Conservation (phyloP, 2,888 invertebrate genomes). For the Oscheius onirici region DNA sequence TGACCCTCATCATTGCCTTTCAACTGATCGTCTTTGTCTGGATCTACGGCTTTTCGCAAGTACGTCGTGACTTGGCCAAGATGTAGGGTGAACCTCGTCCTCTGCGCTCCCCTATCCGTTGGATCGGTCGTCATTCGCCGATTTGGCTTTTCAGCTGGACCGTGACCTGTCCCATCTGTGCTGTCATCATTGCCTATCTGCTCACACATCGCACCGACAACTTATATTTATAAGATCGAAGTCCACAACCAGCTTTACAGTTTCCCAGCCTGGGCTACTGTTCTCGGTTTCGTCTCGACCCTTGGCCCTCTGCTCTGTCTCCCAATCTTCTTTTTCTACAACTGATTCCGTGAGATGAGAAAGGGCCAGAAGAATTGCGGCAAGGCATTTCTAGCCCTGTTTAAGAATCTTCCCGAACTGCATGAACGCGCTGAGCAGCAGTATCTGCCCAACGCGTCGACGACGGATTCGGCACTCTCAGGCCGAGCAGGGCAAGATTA, state of each 20-base stretch:
- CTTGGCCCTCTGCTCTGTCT: conserved; percentile 14
- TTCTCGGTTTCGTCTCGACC: conserved; percentile 17
- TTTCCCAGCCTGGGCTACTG: conserved; percentile 15
- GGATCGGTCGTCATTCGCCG: conserved; percentile 10
- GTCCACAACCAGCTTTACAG: neutral
- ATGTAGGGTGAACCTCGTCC: conserved; percentile 2
- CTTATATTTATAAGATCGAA: no score
- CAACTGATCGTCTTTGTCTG: neutral
- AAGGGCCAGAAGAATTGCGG: neutral
- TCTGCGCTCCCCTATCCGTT: neutral
- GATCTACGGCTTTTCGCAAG: conserved; percentile 7
- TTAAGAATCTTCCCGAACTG: neutral
- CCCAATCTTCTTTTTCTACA: conserved; percentile 27
- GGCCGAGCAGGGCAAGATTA: no score
- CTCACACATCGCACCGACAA: neutral
- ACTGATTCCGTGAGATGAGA: neutral
- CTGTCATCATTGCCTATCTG: neutral
- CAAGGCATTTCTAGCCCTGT: neutral
- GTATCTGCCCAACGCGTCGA: no score
- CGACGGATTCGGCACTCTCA: no score
- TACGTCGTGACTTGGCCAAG: neutral
- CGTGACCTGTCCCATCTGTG: conserved; percentile 1
- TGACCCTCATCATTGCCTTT: neutral
- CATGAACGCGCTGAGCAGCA: neutral
- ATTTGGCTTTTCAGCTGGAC: conserved; percentile 18